phyloP scores from a whole-genome alignment of 2,113 vertebrate species.

The Lasiurus cinereus region DNA sequence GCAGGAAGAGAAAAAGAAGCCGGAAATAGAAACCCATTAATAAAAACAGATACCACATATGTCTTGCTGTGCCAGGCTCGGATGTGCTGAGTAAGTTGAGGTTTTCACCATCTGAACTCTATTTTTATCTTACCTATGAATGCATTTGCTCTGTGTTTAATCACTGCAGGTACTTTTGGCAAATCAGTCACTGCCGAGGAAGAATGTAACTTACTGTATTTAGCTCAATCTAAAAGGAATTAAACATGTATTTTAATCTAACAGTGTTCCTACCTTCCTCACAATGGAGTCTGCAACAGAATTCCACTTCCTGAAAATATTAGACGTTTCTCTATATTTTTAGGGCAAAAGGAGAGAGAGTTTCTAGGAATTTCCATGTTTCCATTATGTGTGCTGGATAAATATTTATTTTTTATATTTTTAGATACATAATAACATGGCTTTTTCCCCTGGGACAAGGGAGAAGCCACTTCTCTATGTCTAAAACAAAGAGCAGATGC shows the following conservation, averaged over 20 bases:
- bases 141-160: slow-evolving; percentile 50
- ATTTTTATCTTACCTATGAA: slow-evolving; percentile 57
- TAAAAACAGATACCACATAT: slow-evolving; percentile 57
- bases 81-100: slow-evolving; percentile 36
- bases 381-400: not conserved
- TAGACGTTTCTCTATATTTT: slow-evolving; percentile 12
- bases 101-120: slow-evolving; percentile 54
- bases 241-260: slow-evolving; percentile 46
- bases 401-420: not conserved
- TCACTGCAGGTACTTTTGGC: slow-evolving; percentile 23
- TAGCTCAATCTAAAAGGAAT: slow-evolving; percentile 29
- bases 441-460: not conserved
- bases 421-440: not conserved
- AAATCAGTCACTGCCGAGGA: slow-evolving; percentile 35
- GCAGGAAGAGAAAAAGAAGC: slow-evolving; percentile 39
- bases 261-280: not conserved
- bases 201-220: not conserved
- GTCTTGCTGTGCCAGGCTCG: slow-evolving; percentile 15
- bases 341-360: not conserved
- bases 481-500: not conserved
- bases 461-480: not conserved
- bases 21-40: slow-evolving; percentile 69
- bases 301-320: not conserved
- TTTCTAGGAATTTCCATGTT: slow-evolving; percentile 19
- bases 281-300: not conserved